Percentiles rank a stretch among this genome's conserved stretches.
These are phyloP conservation scores for Bos taurus DNA, from an alignment of 2,113 vertebrate species.

Conservation along the genomic window DNA sequence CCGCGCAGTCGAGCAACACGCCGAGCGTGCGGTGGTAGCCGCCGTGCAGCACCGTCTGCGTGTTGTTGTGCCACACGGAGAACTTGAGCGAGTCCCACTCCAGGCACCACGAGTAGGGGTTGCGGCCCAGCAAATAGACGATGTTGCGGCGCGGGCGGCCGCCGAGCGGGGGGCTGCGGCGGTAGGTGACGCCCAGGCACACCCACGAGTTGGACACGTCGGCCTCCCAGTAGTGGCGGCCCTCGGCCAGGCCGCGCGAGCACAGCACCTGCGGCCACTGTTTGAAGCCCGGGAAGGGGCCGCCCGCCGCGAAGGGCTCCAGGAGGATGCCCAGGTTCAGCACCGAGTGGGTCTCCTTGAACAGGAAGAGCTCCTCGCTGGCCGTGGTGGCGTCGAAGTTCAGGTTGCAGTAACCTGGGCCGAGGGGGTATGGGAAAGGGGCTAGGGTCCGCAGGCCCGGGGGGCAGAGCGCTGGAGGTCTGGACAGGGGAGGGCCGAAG, in stretches of 20 bases:
- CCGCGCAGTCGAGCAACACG: slow-evolving; percentile 55
- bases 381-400: slow-evolving; percentile 62
- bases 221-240: slow-evolving; percentile 74
- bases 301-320: neutral
- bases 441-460: neutral
- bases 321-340: slow-evolving; percentile 68
- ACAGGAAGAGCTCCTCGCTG: slow-evolving; percentile 69
- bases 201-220: slow-evolving; percentile 71
- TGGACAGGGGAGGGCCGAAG: neutral
- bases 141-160: neutral
- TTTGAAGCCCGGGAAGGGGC: slow-evolving; percentile 46
- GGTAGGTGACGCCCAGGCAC: slow-evolving; percentile 72
- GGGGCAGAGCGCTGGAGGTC: neutral
- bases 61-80: slow-evolving; percentile 71
- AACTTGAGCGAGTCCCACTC: slow-evolving; percentile 72
- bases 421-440: accelerated
- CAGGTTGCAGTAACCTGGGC: slow-evolving; percentile 66
- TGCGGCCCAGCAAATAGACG: slow-evolving; percentile 69
- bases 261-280: slow-evolving; percentile 73
- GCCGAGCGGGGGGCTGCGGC: neutral
- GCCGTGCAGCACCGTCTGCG: slow-evolving; percentile 62
- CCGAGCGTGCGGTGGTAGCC: slow-evolving; percentile 66
- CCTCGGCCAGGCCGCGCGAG: slow-evolving; percentile 54
- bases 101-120: slow-evolving; percentile 72
- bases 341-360: slow-evolving; percentile 64